Conservation (phyloP, 35 echinoderm and acorn worm genomes). For the Ophiothrix spiculata region DNA sequence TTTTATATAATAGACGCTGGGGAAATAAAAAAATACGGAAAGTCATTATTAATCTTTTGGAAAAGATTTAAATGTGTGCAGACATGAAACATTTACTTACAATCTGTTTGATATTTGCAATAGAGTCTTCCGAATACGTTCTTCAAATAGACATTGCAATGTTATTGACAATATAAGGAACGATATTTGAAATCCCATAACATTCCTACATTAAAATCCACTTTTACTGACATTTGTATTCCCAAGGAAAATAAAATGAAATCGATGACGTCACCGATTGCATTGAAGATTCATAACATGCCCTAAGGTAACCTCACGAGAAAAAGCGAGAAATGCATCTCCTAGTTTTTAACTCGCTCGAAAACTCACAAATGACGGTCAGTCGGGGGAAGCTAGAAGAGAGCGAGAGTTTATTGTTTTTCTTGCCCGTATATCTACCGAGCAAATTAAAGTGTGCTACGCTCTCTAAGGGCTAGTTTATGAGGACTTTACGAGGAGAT, state of each 20-base stretch:
- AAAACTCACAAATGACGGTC: background rate
- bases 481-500: background rate
- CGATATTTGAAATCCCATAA: background rate
- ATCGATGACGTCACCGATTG: conserved; percentile 2
- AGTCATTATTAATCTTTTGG: background rate
- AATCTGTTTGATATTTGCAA: conserved; percentile 5
- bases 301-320: background rate
- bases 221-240: conserved; percentile 12
- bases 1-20: too few relatives aligned
- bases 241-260: background rate
- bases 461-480: conserved; percentile 11
- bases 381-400: background rate
- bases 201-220: conserved; percentile 8
- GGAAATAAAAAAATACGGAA: background rate
- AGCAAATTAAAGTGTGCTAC: background rate
- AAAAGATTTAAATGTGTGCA: background rate
- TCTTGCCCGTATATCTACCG: background rate
- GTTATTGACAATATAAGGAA: too few relatives aligned
- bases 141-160: background rate
- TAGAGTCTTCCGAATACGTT: background rate
- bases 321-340: background rate
- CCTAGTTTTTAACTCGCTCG: background rate
- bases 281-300: conserved; percentile 1
- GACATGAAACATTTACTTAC: too few relatives aligned
- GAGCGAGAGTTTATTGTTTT: conserved; percentile 5